Evolutionary conservation across 2,888 invertebrate genomes (phyloP).

Genomic region (Troilus luridus): DNA sequence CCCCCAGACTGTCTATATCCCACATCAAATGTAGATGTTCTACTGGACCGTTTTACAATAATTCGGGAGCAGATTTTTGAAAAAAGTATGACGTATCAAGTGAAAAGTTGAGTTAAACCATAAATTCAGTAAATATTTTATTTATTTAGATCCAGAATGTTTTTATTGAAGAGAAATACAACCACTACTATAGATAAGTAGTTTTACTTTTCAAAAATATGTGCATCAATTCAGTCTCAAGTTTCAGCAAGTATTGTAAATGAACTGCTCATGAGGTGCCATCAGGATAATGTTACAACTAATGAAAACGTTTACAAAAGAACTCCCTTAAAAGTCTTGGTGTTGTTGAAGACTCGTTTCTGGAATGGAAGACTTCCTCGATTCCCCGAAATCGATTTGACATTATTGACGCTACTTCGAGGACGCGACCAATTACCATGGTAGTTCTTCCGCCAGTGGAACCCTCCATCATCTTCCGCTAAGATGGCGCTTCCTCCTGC

Average conservation of each 20-base stretch:
- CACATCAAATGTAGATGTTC: too few relatives aligned
- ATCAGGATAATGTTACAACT: background rate
- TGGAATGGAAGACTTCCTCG: background rate
- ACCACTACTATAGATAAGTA: too few relatives aligned
- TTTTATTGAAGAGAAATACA: too few relatives aligned
- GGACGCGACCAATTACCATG: constrained; percentile 25
- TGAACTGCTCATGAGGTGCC: background rate
- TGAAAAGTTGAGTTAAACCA: too few relatives aligned
- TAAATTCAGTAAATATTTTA: too few relatives aligned
- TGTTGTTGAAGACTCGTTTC: background rate
- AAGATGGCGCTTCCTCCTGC: background rate
- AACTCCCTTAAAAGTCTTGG: background rate
- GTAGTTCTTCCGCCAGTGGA: background rate
- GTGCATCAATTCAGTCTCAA: too few relatives aligned
- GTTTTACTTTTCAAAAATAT: too few relatives aligned
- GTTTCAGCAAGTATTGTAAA: background rate
- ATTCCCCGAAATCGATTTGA: background rate
- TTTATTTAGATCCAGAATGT: too few relatives aligned
- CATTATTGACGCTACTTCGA: background rate
- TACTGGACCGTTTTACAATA: too few relatives aligned
- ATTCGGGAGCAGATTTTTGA: too few relatives aligned
- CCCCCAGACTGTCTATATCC: too few relatives aligned
- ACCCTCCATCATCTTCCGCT: background rate
- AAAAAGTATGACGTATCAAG: too few relatives aligned
- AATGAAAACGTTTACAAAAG: background rate